Evolutionary conservation across 2,113 vertebrate genomes (phyloP).

Genomic region (Semnornis frantzii): DNA sequence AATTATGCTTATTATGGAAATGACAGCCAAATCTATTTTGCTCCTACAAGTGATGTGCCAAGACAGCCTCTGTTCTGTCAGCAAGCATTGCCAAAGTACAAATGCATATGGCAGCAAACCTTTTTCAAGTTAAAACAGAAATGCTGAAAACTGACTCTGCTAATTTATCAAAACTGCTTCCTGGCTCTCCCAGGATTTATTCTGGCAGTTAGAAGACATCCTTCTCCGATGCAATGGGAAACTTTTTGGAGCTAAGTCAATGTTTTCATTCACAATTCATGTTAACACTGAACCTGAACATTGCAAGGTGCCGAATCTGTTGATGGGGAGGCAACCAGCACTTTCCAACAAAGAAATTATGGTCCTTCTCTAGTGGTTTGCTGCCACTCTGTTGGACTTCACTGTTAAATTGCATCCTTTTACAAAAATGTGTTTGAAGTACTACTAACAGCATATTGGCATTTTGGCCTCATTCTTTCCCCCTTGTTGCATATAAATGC

Average conservation of each 20-base stretch:
- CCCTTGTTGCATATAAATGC: background rate
- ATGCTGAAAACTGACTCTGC: slow-evolving; percentile 57
- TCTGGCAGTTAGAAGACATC: background rate
- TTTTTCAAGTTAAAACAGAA: slow-evolving; percentile 62
- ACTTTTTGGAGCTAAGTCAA: slow-evolving; percentile 46
- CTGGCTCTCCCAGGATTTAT: slow-evolving; percentile 45
- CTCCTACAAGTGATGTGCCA: slow-evolving; percentile 56
- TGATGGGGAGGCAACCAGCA: background rate
- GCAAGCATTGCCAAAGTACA: slow-evolving; percentile 61
- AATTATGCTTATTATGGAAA: slow-evolving; percentile 61
- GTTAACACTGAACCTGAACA: background rate
- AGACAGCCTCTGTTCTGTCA: slow-evolving; percentile 61
- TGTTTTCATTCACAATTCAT: slow-evolving; percentile 56
- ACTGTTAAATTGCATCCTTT: background rate
- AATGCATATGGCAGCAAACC: slow-evolving; percentile 62
- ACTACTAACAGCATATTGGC: background rate
- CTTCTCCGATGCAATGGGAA: slow-evolving; percentile 19
- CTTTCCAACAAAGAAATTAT: slow-evolving; percentile 12
- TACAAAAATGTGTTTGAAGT: background rate
- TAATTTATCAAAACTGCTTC: slow-evolving; percentile 72
- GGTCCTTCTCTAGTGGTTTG: background rate
- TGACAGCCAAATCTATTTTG: slow-evolving; percentile 65
- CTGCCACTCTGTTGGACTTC: background rate
- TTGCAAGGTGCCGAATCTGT: background rate
- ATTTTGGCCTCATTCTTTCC: background rate